These are phyloP conservation scores for Cantharis nigra DNA, from an alignment of 2,888 invertebrate genomes.

Conservation along the genomic window DNA sequence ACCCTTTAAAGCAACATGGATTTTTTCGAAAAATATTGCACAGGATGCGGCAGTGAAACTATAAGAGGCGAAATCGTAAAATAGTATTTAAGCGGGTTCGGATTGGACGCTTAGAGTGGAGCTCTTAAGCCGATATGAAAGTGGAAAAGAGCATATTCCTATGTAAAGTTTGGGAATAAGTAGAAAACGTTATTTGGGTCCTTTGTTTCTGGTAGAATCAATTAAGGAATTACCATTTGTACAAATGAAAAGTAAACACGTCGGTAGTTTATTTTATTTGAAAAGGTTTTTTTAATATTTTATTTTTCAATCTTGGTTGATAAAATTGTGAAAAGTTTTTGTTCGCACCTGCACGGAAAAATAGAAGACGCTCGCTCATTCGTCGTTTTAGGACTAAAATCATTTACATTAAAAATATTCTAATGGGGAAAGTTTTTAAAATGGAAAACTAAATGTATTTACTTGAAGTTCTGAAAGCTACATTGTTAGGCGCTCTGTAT, in stretches of 20 bases:
- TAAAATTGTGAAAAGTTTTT: neutral
- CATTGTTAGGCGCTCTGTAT: constrained; percentile 24
- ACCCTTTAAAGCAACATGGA: no score
- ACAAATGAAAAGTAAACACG: neutral
- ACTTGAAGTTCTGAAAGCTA: constrained; percentile 19
- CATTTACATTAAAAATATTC: constrained; percentile 32
- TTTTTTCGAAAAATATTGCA: no score
- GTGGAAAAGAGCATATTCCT: neutral
- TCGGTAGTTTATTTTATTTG: neutral
- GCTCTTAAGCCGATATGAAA: neutral
- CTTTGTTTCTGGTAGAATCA: neutral
- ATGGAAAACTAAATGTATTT: constrained; percentile 29
- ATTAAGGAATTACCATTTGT: neutral
- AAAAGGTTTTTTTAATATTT: neutral
- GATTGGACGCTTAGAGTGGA: neutral
- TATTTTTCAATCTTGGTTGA: neutral
- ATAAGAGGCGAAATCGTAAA: neutral
- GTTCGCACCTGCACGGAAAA: neutral
- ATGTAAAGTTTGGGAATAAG: neutral
- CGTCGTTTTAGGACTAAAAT: constrained; percentile 28
- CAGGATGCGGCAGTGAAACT: neutral
- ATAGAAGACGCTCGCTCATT: constrained; percentile 16
- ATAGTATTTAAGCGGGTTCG: neutral
- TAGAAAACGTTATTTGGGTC: neutral
- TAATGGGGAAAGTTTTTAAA: constrained; percentile 29